phyloP scores from a whole-genome alignment of 2,113 vertebrate genomes.

The Herpailurus yagouaroundi region DNA sequence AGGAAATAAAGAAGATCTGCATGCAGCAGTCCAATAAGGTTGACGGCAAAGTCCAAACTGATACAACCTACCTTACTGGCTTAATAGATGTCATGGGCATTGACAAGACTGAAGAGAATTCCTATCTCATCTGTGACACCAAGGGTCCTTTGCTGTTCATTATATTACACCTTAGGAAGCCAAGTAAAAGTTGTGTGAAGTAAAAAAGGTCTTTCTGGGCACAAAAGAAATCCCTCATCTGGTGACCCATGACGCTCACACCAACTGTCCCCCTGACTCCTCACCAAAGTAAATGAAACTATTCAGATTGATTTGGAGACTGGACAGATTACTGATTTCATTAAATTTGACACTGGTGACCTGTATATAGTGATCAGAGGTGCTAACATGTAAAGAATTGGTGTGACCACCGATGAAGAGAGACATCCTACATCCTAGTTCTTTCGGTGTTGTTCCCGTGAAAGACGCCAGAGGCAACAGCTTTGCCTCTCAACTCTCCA shows the following conservation, averaged over 20 bases:
- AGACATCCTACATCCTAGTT: not conserved
- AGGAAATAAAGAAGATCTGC: not conserved
- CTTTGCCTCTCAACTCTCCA: not conserved
- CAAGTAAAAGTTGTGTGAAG: not conserved
- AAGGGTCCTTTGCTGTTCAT: not conserved
- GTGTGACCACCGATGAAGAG: not conserved
- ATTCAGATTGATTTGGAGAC: not conserved
- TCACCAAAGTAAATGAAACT: not conserved
- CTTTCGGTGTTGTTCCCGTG: not conserved
- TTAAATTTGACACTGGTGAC: not conserved
- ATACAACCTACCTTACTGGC: not conserved
- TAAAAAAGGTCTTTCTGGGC: not conserved
- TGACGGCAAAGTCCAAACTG: not conserved
- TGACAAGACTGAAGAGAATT: not conserved
- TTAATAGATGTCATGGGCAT: not conserved
- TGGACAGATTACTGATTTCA: not conserved
- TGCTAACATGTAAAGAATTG: not conserved
- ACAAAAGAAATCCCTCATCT: not conserved
- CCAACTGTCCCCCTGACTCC: not conserved
- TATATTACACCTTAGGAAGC: not conserved
- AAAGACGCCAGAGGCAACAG: not conserved
- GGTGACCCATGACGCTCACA: not conserved
- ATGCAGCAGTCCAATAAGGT: not conserved
- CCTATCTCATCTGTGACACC: not conserved
- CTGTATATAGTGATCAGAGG: not conserved